Conservation (phyloP, 2,113 vertebrate species). For the Sander vitreus region DNA sequence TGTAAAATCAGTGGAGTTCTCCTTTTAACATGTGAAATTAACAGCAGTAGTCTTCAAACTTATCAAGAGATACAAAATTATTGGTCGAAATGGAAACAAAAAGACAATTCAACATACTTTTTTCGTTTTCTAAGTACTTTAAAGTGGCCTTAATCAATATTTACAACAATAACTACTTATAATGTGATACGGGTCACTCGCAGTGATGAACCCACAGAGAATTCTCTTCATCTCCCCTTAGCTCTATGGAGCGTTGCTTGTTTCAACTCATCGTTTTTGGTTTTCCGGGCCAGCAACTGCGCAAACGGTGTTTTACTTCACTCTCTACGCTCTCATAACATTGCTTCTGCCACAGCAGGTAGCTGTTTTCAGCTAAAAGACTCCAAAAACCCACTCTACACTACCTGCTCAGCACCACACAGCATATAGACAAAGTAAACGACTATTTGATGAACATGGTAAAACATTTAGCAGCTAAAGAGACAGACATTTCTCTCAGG, state of each 20-base stretch:
- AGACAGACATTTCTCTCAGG: not conserved
- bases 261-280: not conserved
- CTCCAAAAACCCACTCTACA: not conserved
- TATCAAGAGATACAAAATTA: not conserved
- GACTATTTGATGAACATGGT: not conserved
- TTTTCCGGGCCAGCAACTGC: not conserved
- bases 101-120: not conserved
- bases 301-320: not conserved
- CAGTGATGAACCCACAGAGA: not conserved
- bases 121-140: not conserved
- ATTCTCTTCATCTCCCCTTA: not conserved
- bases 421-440: not conserved
- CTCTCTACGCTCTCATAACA: not conserved
- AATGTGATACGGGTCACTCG: not conserved
- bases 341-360: not conserved
- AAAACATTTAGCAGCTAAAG: not conserved
- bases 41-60: not conserved
- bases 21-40: not conserved
- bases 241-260: not conserved
- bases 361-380: not conserved
- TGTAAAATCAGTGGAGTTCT: no score
- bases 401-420: not conserved
- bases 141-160: not conserved
- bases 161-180: not conserved
- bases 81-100: not conserved